Evolutionary conservation across 2,797 vertebrate genomes (phyloP).

Genomic region (Pantherophis alleghaniensis): DNA sequence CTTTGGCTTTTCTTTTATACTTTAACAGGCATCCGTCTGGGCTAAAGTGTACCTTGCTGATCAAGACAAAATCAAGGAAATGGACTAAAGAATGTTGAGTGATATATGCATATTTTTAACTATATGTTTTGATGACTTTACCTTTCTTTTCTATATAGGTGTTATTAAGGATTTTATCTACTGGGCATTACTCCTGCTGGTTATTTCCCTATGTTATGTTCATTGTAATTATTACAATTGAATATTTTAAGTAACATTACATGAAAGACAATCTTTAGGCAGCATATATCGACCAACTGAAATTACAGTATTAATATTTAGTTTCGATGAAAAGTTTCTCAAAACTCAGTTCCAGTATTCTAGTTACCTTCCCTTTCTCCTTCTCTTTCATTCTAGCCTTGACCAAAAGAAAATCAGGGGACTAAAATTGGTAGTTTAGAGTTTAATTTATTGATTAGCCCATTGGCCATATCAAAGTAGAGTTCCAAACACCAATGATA

Average conservation of each 20-base stretch:
- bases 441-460: no score
- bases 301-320: slow-evolving; percentile 1
- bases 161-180: slow-evolving; percentile 24
- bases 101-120: slow-evolving; percentile 34
- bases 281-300: slow-evolving; percentile 48
- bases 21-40: slow-evolving; percentile 44
- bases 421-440: neutral
- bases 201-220: slow-evolving; percentile 35
- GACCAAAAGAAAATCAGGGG: neutral
- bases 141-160: slow-evolving; percentile 37
- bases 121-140: slow-evolving; percentile 43
- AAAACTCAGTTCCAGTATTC: neutral
- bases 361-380: neutral
- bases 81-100: slow-evolving; percentile 48
- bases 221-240: slow-evolving; percentile 44
- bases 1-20: slow-evolving; percentile 48
- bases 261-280: slow-evolving; percentile 52
- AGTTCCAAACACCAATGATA: no score
- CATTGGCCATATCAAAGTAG: no score
- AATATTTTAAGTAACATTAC: slow-evolving; percentile 60
- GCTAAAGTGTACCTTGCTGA: slow-evolving; percentile 30
- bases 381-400: neutral
- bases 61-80: slow-evolving; percentile 47
- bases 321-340: neutral
- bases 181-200: slow-evolving; percentile 34